Conservation (phyloP, 2,113 vertebrate species). For the Regulus satrapa region DNA sequence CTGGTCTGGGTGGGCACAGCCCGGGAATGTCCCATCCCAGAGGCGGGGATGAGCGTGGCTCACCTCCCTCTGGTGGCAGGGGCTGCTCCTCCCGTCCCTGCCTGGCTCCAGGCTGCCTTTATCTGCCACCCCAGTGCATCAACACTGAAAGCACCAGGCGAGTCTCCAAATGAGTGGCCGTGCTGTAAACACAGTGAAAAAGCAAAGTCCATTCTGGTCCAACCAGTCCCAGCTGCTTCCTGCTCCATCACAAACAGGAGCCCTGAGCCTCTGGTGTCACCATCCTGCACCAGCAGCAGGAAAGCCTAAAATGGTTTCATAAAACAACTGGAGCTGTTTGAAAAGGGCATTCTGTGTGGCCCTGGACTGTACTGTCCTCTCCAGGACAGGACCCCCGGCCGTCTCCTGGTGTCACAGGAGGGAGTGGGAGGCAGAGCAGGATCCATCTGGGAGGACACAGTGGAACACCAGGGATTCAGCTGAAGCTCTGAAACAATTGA, state of each 20-base stretch:
- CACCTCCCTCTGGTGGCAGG: neutral
- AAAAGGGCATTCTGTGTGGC: neutral
- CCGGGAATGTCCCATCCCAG: neutral
- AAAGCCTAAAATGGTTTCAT: neutral
- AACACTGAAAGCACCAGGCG: neutral
- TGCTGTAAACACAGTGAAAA: neutral
- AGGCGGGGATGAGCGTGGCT: neutral
- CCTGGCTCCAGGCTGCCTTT: neutral
- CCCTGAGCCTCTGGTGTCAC: neutral
- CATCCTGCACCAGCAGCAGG: neutral
- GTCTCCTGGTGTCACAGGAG: neutral
- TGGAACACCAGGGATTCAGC: fast-evolving
- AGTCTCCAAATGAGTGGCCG: neutral
- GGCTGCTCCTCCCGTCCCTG: neutral
- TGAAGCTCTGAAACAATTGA: neutral
- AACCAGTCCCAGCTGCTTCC: neutral
- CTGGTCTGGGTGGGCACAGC: neutral
- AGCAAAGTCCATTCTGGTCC: constrained; percentile 20
- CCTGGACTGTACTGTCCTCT: neutral
- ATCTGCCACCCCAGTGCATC: neutral
- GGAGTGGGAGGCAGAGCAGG: neutral
- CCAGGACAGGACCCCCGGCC: neutral
- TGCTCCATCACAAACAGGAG: neutral
- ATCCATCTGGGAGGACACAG: neutral
- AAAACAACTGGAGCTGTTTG: neutral